Evolutionary conservation across 1,140 invertebrate genomes (phyloP).

Genomic region (Contarinia nasturtii): DNA sequence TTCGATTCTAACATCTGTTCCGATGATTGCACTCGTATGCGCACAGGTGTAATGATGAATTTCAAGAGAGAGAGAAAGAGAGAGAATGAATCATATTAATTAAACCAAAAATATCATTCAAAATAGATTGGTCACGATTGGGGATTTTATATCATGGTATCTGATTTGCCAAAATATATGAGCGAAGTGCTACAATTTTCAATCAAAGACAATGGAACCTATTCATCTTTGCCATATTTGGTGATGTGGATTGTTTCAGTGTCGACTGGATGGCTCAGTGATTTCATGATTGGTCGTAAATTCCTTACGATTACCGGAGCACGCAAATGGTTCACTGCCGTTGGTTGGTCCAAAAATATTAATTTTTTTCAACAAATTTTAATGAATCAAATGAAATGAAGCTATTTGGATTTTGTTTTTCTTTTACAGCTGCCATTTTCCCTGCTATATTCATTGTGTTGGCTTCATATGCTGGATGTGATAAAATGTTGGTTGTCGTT

Average conservation of each 20-base stretch:
- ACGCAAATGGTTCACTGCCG: slow-evolving; percentile 52
- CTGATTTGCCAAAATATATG: slow-evolving; percentile 85
- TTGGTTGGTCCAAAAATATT: too few species aligned
- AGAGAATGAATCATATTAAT: too few species aligned
- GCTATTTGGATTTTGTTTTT: too few species aligned
- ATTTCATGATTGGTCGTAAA: slow-evolving; percentile 38
- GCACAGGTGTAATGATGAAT: slow-evolving; percentile 26
- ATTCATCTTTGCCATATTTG: slow-evolving; percentile 48
- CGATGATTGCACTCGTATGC: slow-evolving; percentile 50
- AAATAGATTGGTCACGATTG: slow-evolving; percentile 67
- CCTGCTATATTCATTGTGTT: slow-evolving; percentile 60
- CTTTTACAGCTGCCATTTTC: slow-evolving; percentile 36
- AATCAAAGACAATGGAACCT: slow-evolving; percentile 46
- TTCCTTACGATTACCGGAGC: slow-evolving; percentile 37
- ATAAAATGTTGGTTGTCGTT: slow-evolving; percentile 37
- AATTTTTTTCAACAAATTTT: too few species aligned
- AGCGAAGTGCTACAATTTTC: slow-evolving; percentile 68
- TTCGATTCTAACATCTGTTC: slow-evolving; percentile 50
- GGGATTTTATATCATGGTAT: slow-evolving; percentile 87
- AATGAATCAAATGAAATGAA: too few species aligned
- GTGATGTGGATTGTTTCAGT: slow-evolving; percentile 55
- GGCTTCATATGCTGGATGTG: slow-evolving; percentile 62
- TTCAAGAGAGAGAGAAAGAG: too few species aligned
- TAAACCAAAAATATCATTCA: neutral
- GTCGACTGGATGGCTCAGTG: slow-evolving; percentile 41